A percentile compares a stretch with the other conserved stretches of the same genome.
Evolutionary conservation across 2,888 invertebrate species (phyloP).

Genomic region (Catocala nupta): DNA sequence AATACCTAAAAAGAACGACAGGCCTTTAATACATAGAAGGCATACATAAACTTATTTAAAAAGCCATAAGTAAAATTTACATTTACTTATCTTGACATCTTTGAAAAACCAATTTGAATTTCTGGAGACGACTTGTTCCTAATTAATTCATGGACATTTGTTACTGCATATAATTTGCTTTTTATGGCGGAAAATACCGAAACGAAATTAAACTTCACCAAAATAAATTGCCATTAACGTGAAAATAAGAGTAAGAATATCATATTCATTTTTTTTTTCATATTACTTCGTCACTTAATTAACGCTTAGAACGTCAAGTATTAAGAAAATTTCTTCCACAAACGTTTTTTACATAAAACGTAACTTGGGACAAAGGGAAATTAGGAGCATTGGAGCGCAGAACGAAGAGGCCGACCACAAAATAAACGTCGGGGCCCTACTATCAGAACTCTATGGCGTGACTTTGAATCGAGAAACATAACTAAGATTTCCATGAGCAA

Average conservation of each 20-base stretch:
- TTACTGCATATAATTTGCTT: conserved; percentile 38
- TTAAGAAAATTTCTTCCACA: conserved; percentile 47
- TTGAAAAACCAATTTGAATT: conserved; percentile 17
- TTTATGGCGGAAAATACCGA: conserved; percentile 23
- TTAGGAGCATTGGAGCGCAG: conserved; percentile 55
- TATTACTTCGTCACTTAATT: conserved; percentile 59
- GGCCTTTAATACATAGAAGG: too few species aligned
- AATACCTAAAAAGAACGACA: too few species aligned
- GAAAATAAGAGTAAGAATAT: conserved; percentile 48
- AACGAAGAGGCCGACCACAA: conserved; percentile 54
- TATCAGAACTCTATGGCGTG: conserved; percentile 26
- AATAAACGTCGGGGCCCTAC: conserved; percentile 46
- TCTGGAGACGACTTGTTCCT: conserved; percentile 3
- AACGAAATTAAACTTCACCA: conserved; percentile 43
- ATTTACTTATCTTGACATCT: conserved; percentile 5
- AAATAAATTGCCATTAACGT: conserved; percentile 56
- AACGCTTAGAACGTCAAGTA: conserved; percentile 54
- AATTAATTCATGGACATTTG: conserved; percentile 25
- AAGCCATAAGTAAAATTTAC: neutral
- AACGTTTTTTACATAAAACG: conserved; percentile 49
- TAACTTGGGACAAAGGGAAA: conserved; percentile 58
- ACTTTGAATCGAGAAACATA: conserved; percentile 5
- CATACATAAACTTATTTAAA: too few species aligned
- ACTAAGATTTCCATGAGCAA: neutral
- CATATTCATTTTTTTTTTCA: conserved; percentile 34